Conservation (phyloP, 2,888 invertebrate genomes). For the Melipona bicolor region DNA sequence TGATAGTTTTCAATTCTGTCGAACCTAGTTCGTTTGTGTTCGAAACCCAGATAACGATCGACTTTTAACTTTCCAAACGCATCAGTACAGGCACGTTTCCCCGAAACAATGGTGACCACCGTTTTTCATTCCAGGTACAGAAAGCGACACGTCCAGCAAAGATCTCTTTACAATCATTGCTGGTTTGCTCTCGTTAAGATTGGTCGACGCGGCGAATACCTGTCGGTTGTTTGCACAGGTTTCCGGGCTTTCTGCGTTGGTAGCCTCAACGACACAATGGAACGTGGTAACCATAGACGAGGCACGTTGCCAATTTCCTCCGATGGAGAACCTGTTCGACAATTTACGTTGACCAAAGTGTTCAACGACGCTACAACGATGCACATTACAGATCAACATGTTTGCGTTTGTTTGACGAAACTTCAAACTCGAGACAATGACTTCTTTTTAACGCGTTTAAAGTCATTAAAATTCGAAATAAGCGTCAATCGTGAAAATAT, state of each 20-base stretch:
- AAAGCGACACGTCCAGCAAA: constrained; percentile 21
- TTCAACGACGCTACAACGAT: too few relatives aligned
- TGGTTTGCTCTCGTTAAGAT: constrained; percentile 48
- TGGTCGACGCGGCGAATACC: constrained; percentile 53
- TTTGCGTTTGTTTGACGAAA: too few relatives aligned
- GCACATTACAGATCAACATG: too few relatives aligned
- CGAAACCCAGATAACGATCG: not conserved
- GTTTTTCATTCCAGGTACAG: constrained; percentile 11
- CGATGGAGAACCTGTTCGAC: not conserved
- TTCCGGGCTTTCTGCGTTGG: constrained; percentile 41
- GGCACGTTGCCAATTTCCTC: constrained; percentile 36
- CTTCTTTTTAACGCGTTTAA: too few relatives aligned
- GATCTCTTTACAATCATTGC: constrained; percentile 39
- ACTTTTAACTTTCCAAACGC: not conserved
- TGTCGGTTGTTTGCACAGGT: constrained; percentile 57
- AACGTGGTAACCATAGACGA: constrained; percentile 38
- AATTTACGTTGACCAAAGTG: too few relatives aligned
- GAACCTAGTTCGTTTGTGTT: not conserved
- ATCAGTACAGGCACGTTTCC: not conserved
- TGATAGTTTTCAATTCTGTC: not conserved
- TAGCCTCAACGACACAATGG: constrained; percentile 47
- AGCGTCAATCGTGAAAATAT: constrained; percentile 13
- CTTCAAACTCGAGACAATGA: too few relatives aligned
- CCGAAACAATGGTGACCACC: constrained; percentile 4
- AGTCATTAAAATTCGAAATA: not conserved